phyloP scores from a whole-genome alignment of 2,888 invertebrate genomes.

The Camponotus fellah region DNA sequence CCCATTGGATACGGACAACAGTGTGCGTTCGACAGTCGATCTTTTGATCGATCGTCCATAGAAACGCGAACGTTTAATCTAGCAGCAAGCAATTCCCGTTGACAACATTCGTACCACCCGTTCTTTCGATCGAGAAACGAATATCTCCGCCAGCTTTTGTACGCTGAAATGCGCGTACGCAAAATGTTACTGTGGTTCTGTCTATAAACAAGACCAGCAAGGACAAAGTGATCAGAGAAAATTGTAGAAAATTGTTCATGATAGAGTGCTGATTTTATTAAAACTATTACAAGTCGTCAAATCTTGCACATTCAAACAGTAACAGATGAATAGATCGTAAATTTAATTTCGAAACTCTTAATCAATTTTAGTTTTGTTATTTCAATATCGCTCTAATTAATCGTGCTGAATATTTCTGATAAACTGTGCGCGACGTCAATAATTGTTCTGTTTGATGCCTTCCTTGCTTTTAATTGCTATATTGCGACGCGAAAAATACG shows the following conservation, averaged over 20 bases:
- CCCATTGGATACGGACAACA: conserved; percentile 64
- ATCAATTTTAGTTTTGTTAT: conserved; percentile 3
- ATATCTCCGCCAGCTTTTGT: conserved; percentile 45
- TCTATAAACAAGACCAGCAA: not conserved
- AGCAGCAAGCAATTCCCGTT: conserved; percentile 55
- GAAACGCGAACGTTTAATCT: conserved; percentile 70
- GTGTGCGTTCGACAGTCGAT: conserved; percentile 68
- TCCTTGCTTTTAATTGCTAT: conserved; percentile 63
- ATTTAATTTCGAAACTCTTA: not conserved
- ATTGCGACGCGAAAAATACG: not conserved
- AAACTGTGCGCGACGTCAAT: not conserved
- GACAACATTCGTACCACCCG: conserved; percentile 39
- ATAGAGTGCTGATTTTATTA: not conserved
- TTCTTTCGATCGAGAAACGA: conserved; percentile 48
- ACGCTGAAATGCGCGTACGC: conserved; percentile 25
- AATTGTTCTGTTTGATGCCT: conserved; percentile 30
- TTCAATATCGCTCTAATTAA: conserved; percentile 14
- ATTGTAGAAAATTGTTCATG: not conserved
- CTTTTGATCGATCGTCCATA: conserved; percentile 78
- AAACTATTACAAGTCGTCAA: not conserved
- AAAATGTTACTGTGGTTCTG: conserved; percentile 15
- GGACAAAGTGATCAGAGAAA: conserved; percentile 10
- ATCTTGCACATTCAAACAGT: not conserved
- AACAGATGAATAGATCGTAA: not conserved
- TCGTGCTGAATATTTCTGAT: conserved; percentile 1